phyloP scores from a whole-genome alignment of 2,888 invertebrate genomes.

The Nephrotoma appendiculata region DNA sequence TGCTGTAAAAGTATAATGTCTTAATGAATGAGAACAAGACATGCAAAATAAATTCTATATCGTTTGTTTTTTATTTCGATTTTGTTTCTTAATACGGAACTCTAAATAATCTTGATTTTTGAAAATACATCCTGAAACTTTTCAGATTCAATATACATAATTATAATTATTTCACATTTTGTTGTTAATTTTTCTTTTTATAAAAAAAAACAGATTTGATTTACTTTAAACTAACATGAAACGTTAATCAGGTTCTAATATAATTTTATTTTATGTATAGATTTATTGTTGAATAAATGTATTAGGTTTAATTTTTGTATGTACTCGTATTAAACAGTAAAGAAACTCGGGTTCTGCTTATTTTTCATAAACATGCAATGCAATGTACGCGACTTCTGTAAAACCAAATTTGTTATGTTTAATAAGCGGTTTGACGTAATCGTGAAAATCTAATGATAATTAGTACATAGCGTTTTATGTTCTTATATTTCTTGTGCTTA shows the following conservation, averaged over 20 bases:
- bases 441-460: neutral
- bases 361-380: neutral
- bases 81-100: neutral
- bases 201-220: neutral
- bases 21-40: neutral
- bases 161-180: neutral
- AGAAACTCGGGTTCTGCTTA: neutral
- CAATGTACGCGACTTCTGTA: neutral
- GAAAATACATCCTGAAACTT: neutral
- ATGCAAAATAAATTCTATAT: neutral
- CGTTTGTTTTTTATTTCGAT: neutral
- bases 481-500: neutral
- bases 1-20: neutral
- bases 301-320: neutral
- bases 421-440: neutral
- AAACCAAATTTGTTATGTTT: neutral
- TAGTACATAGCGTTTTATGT: neutral
- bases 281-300: neutral
- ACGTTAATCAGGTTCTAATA: neutral
- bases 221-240: neutral
- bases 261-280: neutral
- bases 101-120: neutral
- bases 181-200: neutral
- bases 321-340: neutral
- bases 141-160: neutral